A percentile compares a stretch with the other conserved stretches of the same genome.
These are phyloP conservation scores for Ericerus pela DNA, from an alignment of 1,140 invertebrate species.

Conservation along the genomic window DNA sequence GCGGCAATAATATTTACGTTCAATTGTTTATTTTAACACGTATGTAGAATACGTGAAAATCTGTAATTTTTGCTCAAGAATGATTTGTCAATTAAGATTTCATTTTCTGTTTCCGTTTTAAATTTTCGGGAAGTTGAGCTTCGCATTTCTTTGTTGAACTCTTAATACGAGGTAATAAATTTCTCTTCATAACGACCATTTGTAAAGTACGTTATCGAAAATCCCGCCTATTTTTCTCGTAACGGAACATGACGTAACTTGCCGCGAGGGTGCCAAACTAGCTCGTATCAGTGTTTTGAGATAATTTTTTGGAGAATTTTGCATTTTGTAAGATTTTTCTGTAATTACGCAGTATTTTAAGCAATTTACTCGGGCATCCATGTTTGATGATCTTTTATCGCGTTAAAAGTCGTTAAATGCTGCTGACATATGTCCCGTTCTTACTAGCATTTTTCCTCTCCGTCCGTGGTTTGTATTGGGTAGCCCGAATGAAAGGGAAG, in stretches of 20 bases:
- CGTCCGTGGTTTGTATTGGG: too few relatives aligned
- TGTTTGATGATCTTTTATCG: too few relatives aligned
- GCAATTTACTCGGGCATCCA: too few relatives aligned
- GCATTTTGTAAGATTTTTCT: not conserved
- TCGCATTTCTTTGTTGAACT: slow-evolving; percentile 6
- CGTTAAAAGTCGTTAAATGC: too few relatives aligned
- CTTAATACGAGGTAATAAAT: slow-evolving; percentile 9
- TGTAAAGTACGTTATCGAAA: slow-evolving; percentile 12
- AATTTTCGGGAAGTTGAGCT: not conserved
- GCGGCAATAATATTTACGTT: slow-evolving; percentile 1
- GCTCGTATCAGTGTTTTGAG: not conserved
- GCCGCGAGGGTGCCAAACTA: slow-evolving; percentile 6
- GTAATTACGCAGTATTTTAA: not conserved
- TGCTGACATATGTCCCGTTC: too few relatives aligned
- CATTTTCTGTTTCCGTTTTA: not conserved
- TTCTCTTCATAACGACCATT: slow-evolving; percentile 8
- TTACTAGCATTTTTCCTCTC: too few relatives aligned
- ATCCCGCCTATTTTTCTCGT: slow-evolving; percentile 9
- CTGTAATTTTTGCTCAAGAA: not conserved
- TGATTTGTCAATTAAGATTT: not conserved
- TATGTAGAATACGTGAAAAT: too few relatives aligned
- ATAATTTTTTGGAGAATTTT: not conserved
- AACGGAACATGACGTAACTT: slow-evolving; percentile 12
- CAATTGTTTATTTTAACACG: too few relatives aligned
- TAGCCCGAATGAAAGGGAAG: too few relatives aligned